Percentiles rank a stretch among this genome's conserved stretches.
These are phyloP conservation scores for Strix uralensis DNA, from an alignment of 2,113 vertebrate genomes.

Conservation along the genomic window DNA sequence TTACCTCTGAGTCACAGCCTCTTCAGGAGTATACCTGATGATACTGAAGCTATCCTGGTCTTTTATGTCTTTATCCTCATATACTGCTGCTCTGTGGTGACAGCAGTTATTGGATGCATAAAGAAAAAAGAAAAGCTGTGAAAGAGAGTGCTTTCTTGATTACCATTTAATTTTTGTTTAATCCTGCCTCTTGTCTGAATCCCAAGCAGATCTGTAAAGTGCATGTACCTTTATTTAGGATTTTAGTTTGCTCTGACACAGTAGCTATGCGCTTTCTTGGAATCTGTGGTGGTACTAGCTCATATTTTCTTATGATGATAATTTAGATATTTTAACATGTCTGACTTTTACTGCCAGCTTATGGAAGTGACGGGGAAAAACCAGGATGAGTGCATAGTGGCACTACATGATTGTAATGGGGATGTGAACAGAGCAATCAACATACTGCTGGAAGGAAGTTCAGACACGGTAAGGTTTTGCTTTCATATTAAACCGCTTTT, in stretches of 20 bases:
- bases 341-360: slow-evolving; percentile 76
- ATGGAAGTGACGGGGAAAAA: slow-evolving; percentile 96
- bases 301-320: not conserved
- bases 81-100: not conserved
- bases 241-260: not conserved
- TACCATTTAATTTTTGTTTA: not conserved
- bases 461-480: slow-evolving; percentile 80
- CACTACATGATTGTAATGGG: slow-evolving; percentile 92
- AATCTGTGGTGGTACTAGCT: not conserved
- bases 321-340: not conserved
- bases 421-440: slow-evolving; percentile 97
- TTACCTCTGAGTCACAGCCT: no score
- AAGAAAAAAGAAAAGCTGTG: not conserved
- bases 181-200: not conserved
- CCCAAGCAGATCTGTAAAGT: not conserved
- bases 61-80: not conserved
- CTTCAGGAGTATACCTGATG: no score
- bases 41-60: not conserved
- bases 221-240: not conserved
- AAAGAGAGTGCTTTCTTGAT: not conserved
- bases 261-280: not conserved
- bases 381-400: slow-evolving; percentile 94
- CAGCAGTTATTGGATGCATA: not conserved
- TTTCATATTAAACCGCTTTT: not conserved
- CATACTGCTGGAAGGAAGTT: slow-evolving; percentile 89